These are phyloP conservation scores for Pteria penguin DNA, from an alignment of 2,888 invertebrate genomes.

Conservation along the genomic window DNA sequence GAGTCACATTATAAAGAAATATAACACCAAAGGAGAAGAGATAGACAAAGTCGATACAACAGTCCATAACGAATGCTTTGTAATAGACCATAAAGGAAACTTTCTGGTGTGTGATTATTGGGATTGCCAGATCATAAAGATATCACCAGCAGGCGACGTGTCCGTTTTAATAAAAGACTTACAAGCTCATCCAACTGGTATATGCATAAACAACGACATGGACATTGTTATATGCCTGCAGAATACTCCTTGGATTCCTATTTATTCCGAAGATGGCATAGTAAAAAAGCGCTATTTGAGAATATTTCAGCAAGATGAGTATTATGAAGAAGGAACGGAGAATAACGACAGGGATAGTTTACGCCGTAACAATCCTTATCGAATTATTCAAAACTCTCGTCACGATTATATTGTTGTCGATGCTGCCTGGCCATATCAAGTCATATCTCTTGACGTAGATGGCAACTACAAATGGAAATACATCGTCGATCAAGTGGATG, in stretches of 20 bases:
- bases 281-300: too few relatives aligned
- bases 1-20: background rate
- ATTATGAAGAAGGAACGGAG: too few relatives aligned
- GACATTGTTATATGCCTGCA: background rate
- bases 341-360: background rate
- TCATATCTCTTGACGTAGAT: background rate
- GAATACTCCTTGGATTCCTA: background rate
- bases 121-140: background rate
- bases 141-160: background rate
- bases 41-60: background rate
- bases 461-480: background rate
- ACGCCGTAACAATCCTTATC: background rate
- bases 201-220: background rate
- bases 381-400: background rate
- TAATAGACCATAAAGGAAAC: background rate
- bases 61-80: background rate
- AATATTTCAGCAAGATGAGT: too few relatives aligned
- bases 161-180: background rate
- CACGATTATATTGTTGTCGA: background rate
- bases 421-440: background rate
- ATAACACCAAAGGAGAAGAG: background rate
- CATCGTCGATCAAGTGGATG: background rate
- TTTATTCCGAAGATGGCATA: background rate
- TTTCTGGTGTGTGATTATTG: background rate
- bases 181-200: background rate